phyloP scores from a whole-genome alignment of 2,113 vertebrate species.

The Eleginops maclovinus region DNA sequence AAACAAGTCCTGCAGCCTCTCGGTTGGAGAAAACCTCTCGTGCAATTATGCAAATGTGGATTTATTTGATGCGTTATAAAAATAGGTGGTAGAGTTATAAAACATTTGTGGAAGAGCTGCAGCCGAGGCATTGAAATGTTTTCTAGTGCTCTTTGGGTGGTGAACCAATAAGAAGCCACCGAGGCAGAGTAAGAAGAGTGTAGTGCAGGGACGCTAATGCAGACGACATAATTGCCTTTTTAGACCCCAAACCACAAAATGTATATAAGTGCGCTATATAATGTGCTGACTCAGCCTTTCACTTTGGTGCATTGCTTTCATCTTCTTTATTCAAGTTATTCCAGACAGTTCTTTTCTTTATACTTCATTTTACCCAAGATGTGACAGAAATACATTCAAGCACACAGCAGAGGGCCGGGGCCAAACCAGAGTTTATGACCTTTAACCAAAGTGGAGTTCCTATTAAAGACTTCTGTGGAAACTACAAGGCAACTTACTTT shows the following conservation, averaged over 20 bases:
- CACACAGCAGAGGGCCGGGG: constrained; percentile 12
- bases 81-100: background rate
- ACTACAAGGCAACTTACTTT: constrained; percentile 33
- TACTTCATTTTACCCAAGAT: constrained; percentile 36
- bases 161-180: constrained; percentile 2
- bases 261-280: constrained; percentile 3
- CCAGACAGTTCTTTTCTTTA: constrained; percentile 16
- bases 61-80: background rate
- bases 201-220: background rate
- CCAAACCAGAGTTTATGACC: constrained; percentile 60
- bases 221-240: background rate
- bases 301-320: constrained; percentile 10
- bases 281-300: constrained; percentile 16
- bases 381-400: constrained; percentile 45
- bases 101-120: background rate
- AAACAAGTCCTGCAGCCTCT: background rate
- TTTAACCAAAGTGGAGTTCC: constrained; percentile 39
- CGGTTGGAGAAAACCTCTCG: background rate
- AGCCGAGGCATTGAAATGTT: background rate
- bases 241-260: background rate
- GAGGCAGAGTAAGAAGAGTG: background rate
- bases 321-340: constrained; percentile 12
- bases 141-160: background rate
- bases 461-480: constrained; percentile 54
- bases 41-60: background rate